Base-by-base conservation (phyloP, 2,797 vertebrate genomes). In the Pteropus rufus region DNA sequence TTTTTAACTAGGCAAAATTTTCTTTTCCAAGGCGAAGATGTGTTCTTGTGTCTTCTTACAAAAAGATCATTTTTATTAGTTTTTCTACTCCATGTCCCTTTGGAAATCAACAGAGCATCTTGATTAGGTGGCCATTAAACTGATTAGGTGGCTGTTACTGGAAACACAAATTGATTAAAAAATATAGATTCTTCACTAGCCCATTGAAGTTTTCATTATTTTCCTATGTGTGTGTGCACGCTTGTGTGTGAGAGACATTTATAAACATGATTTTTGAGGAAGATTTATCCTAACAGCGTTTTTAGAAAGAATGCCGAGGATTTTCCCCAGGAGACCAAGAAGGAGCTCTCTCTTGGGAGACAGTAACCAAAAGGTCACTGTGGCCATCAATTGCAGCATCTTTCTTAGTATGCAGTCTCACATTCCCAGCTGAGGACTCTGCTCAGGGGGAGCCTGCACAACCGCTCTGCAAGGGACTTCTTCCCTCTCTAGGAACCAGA, bases 321-420 rank as follows among this genome's bases (percentile, higher is more conserved):
- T 96, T 94, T 85, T 72, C 76, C 85, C 82, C 1, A 0, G 70
- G 96, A 95, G 72, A 96, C 89, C 49, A 24, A 89, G 39, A 94
- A 96, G 84, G 29, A 69, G 73, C 92, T 90, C 89, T 97, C 92
- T 79, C 65, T 96, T 96, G 95, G 97, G 98, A 97, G 97, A 90
- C 98, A 97, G 85, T 94, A 72, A 97, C 69, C 92, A 44, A 93
- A 73, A 96, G 95, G 96, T 92, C 58, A n/a, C 52, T 4, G 79
- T 89, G 97, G 96, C 95, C 96, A 54, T 41, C 90, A 94, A 97
- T 54, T 58, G 96, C 83, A 85, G 83, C 95, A 83, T 85, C 64
- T 96, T 70, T 91, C 95, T 94, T 89, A 96, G 93, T 62, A 85
- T 84, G 89, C 92, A 95, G 73, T 52, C 49, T 58, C 91, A 88